Base-by-base conservation (phyloP, 2,888 invertebrate species). In the Metacarcinus magister region DNA sequence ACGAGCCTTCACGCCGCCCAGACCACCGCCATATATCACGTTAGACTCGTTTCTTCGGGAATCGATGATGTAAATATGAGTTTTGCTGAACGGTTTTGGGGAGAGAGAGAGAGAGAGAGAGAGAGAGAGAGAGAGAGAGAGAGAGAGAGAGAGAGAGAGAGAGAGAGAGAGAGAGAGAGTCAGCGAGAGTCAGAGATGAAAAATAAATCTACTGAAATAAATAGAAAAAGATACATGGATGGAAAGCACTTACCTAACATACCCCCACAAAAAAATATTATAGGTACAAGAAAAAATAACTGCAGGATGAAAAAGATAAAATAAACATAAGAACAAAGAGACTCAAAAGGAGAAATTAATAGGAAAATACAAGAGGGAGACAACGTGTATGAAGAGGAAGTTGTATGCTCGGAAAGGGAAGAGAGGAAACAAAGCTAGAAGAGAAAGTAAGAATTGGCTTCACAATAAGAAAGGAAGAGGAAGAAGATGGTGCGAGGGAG, bases 51-150 rank as follows among this genome's bases (percentile, higher is more conserved):
- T 28, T 75, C 28, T 75, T 75, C 75, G 75, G 75, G 75, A 75
- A 75, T 75, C 75, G 75, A 75, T 75, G 75, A 75, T 75, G 75
- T 75, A 75, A 75, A 75, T 75, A 75, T 75, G 75, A 75, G 75
- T 75, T 75, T 75, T 75, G 75, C 75, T 75, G 75, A 75, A 75
- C 75, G 75, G 2, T 75, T 75, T 75, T 75, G 5, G 2, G n/a
- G 75, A 28, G 75, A 28, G 75, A 28, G 75, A 28, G 75, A 28
- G 75, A 28, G 75, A 28, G 75, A 28, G 75, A 28, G 75, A 28
- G 75, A 28, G 75, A 28, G 75, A 28, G 75, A 28, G 75, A 75
- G n/a, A 75, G 75, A 75, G n/a, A 75, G n/a, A 75, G n/a, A 75
- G 75, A 75, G n/a, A 75, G 75, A 75, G n/a, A 75, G 28, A 75